These are phyloP conservation scores for Danaus melanippus DNA, from an alignment of 1,140 invertebrate genomes.

Conservation along the genomic window DNA sequence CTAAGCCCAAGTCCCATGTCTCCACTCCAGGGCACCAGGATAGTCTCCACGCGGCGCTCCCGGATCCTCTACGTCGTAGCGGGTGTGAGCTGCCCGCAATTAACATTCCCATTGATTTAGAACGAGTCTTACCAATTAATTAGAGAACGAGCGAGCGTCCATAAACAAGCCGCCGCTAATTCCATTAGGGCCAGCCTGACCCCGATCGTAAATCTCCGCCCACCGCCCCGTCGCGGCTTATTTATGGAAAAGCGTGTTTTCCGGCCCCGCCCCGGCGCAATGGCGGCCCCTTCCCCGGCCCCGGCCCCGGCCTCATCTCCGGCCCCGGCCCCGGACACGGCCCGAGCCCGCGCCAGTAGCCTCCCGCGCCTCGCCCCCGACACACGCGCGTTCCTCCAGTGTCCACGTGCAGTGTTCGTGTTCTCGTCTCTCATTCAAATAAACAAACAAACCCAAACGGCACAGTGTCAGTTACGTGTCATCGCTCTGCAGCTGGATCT, in stretches of 20 bases:
- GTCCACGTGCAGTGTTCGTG: constrained; percentile 13
- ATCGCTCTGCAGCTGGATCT: too few species aligned
- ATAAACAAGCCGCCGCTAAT: constrained; percentile 22
- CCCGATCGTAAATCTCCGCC: constrained; percentile 25
- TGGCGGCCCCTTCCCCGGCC: constrained; percentile 21
- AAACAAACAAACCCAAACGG: too few species aligned
- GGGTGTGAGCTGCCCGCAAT: constrained; percentile 13
- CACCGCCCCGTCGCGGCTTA: constrained; percentile 16
- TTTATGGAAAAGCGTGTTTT: constrained; percentile 24
- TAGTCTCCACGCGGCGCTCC: too few species aligned
- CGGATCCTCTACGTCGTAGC: constrained; percentile 21
- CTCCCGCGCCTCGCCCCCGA: constrained; percentile 12
- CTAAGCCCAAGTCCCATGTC: too few species aligned
- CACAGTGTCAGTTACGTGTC: constrained; percentile 3
- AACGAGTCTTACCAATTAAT: constrained; percentile 27
- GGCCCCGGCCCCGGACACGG: constrained; percentile 5
- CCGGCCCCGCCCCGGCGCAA: constrained; percentile 21
- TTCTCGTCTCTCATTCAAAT: not conserved
- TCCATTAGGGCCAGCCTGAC: constrained; percentile 17
- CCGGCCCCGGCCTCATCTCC: constrained; percentile 8
- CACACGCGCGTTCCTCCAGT: constrained; percentile 8
- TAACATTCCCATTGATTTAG: constrained; percentile 31
- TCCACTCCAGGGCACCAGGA: too few species aligned
- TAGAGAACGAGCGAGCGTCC: constrained; percentile 23
- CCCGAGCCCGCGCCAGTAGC: constrained; percentile 15